Conservation (phyloP, 2,797 vertebrate species). For the Aselliscus stoliczkanus region DNA sequence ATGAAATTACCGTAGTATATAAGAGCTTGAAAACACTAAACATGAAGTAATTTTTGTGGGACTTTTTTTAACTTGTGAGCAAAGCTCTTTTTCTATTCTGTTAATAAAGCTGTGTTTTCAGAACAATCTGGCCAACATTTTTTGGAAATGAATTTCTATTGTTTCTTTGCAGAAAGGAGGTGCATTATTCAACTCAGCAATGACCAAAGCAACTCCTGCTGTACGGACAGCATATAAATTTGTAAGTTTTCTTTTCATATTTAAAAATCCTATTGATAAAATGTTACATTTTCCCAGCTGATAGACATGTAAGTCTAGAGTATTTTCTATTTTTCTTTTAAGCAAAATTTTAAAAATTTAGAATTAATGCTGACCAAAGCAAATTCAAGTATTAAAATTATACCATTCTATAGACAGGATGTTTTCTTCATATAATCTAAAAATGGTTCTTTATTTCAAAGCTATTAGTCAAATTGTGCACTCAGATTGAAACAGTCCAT, state of each 20-base stretch:
- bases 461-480: not conserved
- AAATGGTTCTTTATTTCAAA: not conserved
- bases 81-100: not conserved
- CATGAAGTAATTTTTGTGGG: not conserved
- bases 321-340: not conserved
- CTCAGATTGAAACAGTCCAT: not conserved
- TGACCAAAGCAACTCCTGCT: conserved; percentile 91
- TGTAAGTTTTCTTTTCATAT: conserved; percentile 78
- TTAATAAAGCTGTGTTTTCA: not conserved
- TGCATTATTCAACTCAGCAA: conserved; percentile 90
- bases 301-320: not conserved
- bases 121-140: not conserved
- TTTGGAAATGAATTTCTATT: conserved; percentile 5
- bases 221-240: conserved; percentile 86
- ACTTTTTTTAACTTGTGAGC: not conserved
- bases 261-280: not conserved
- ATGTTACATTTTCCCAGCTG: not conserved
- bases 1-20: not conserved
- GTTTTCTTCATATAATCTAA: not conserved
- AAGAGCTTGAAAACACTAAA: not conserved
- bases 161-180: conserved; percentile 88
- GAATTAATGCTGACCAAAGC: not conserved
- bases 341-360: not conserved
- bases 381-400: not conserved
- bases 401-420: not conserved